Percentiles rank a stretch among this genome's conserved stretches.
Conservation (phyloP, 2,888 invertebrate genomes). For the Penaeus monodon region DNA sequence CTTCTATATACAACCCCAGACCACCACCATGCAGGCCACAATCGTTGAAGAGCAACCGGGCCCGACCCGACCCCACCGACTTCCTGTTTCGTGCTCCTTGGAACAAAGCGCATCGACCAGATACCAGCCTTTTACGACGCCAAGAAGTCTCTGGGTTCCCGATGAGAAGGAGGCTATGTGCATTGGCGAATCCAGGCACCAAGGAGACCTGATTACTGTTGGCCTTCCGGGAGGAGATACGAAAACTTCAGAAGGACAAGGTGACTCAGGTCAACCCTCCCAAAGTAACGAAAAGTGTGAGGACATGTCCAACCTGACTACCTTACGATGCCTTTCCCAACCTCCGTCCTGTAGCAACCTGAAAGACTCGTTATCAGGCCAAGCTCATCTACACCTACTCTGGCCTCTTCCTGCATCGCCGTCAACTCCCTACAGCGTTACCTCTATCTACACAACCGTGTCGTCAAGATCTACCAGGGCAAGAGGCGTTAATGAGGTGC, state of each 20-base stretch:
- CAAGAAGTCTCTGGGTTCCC: conserved; percentile 99
- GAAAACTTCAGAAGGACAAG: conserved; percentile 93
- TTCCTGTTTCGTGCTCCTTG: conserved; percentile 85
- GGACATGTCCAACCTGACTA: conserved; percentile 99
- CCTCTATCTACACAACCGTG: conserved; percentile 74
- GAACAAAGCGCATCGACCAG: conserved; percentile 97
- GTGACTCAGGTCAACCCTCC: conserved; percentile 97
- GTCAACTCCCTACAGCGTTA: conserved; percentile 75
- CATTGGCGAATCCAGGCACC: conserved; percentile 98
- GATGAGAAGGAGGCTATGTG: conserved; percentile 96
- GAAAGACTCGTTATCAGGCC: conserved; percentile 96
- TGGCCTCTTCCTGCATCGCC: conserved; percentile 66
- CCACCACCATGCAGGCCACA: conserved; percentile 64
- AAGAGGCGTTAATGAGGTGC: conserved; percentile 75
- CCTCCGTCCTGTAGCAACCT: conserved; percentile 98
- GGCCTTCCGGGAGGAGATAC: conserved; percentile 72
- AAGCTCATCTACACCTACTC: conserved; percentile 86
- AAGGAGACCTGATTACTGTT: conserved; percentile 98
- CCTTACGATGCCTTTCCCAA: conserved; percentile 98
- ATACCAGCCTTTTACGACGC: conserved; percentile 99
- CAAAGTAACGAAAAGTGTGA: conserved; percentile 98
- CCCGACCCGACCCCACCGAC: conserved; percentile 62
- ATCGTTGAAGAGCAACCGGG: conserved; percentile 62
- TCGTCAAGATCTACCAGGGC: conserved; percentile 74
- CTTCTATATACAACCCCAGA: neutral